Evolutionary conservation across 2,797 vertebrate species (phyloP), one percentile per base, ranked within the genome.

Genomic region (Gambusia yucatana): DNA sequence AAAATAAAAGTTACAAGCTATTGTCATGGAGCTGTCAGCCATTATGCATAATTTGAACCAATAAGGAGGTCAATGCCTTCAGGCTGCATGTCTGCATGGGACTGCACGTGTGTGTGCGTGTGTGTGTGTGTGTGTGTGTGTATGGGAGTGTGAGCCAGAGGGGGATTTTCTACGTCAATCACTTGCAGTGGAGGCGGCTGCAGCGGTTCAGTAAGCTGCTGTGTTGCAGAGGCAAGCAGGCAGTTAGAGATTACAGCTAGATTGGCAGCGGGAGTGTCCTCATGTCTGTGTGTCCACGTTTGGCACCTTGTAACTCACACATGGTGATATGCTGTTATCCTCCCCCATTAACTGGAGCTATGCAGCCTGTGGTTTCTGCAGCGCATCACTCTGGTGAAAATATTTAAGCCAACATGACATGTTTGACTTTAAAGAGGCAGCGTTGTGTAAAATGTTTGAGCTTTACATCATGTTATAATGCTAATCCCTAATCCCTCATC

Each of bases 201-300:
- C 82, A 86, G 81, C 63, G 20, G 92, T 94, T 90, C 78, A 84
- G 88, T 94, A 94, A 96, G 93, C 94, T 80, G 85, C 90, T 81
- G 85, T 82, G 86, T 88, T 89, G 93, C 89, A 88, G 85, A 92
- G 75, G 82, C 91, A 73, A 89, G 73, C 87, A 87, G 89, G 83
- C 85, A 48, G 85, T 83, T 78, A 76, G 91, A 92, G 94, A 95
- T 95, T 94, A 95, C 80, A 89, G 87, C 88, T 75, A 77, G 88
- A 78, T 80, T 84, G 89, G 78, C 80, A 86, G 78, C 4, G 0
- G 79, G 83, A 48, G 17, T 6, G 77, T 78, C 76, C 71, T 72
- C 77, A 63, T 76, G 73, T 76, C n/a, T 13, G 41, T 79, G 50
- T 63, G 4, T 79, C 71, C 81, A 86, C 75, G 44, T 73, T 82